Evolutionary conservation across 2,888 invertebrate genomes (phyloP), one percentile per base, ranked within the genome.

Genomic region (Agapostemon virescens): DNA sequence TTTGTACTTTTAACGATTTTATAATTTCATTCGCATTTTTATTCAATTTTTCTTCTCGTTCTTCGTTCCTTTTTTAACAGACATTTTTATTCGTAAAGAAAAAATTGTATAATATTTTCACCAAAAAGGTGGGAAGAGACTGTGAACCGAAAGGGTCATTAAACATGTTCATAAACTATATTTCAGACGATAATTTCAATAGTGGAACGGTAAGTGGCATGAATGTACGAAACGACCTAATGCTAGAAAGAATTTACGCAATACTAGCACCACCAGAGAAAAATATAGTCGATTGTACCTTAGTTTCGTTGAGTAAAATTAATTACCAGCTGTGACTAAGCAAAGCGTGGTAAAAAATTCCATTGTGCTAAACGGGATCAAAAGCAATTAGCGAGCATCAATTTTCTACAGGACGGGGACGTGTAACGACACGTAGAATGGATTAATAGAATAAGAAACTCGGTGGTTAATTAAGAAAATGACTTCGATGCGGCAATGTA

Each of bases 401-500:
- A 49, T 49, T 64, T 55, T 20, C 72, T 30, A 23, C 0, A 38
- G 15, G 33, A 58, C 40, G 36, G 64, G 26, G 20, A 17, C 7
- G 15, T 17, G 42, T 23, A 58, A 26, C 55, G 69, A 58, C 77
- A 45, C 68, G 73, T 17, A 20, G 58, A 45, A 40, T 11, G 69
- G 69, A 66, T 61, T 33, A 63, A 78, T 70, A 73, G 55, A 74
- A 63, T 36, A 38, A 66, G 45, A n/a, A 55, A 23, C 30, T 15
- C 13, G 67, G 63, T 64, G 49, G 30, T 85, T 79, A 85, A 85
- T 85, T 81, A 79, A 79, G 82, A 81, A 79, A 82, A 82, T 70
- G 74, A 80, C 82, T 79, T 68, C 52, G 40, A 80, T 40, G 23
- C 52, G 42, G 72, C 79, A 42, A 70, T 38, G 81, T 55, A 66